Evolutionary conservation across 2,888 invertebrate genomes (phyloP), one percentile per base, ranked within the genome.

Genomic region (Fragum fragum): DNA sequence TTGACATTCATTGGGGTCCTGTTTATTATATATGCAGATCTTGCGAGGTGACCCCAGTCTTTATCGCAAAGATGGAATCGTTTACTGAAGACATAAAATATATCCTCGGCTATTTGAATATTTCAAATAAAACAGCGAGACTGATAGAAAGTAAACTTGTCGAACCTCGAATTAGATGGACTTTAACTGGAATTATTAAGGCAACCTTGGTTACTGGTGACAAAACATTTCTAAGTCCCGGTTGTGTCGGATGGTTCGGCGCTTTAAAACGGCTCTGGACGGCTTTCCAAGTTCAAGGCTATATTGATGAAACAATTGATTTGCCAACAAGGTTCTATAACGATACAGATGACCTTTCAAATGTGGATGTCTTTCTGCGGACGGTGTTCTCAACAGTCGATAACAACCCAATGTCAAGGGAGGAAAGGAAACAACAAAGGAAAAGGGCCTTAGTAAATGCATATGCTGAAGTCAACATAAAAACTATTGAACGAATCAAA

Each of bases 251-350:
- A 1, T 14, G 23, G 28, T 42, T 21, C 7, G 66, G 66, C 14
- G 42, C 36, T 23, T 32, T 36, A 21, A 42, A 42, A 18, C 66
- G 66, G 6, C 14, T 66, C 0, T 66, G 66, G 66, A 66, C n/a
- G 6, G 21, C 66, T 14, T 42, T 66, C 3, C 28, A 66, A 42
- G 26, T 66, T 7, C 66, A 66, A n/a, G 66, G 66, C 5, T 66
- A 18, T 26, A 42, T 66, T 7, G 66, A 66, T 42, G 66, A 66
- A 26, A n/a, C n/a, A 3, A 23, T 66, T 0, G 42, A 39, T 2
- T 66, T 66, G n/a, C 66, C 66, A 0, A 23, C n/a, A 1, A 26
- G 14, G 16, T 36, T 21, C n/a, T 66, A 23, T 16, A 23, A 7
- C 21, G 36, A 21, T 7, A 36, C 18, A 9, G 3, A 5, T 23